A percentile compares a stretch with the other conserved stretches of the same genome.
Evolutionary conservation across 2,888 invertebrate genomes (phyloP).

Genomic region (Dryobotodes eremita): DNA sequence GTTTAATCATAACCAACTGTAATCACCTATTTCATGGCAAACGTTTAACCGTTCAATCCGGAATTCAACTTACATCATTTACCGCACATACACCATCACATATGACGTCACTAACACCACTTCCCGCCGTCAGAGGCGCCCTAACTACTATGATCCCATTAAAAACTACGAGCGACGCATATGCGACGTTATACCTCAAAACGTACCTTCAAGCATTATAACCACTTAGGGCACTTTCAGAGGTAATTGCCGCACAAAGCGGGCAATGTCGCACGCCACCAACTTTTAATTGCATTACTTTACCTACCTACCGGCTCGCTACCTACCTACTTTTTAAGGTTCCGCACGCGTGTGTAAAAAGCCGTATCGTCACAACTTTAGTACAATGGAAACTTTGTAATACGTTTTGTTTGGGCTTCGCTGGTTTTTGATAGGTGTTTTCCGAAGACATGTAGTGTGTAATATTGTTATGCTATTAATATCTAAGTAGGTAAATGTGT

Average conservation of each 20-base stretch:
- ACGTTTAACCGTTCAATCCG: not conserved
- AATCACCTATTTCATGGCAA: not conserved
- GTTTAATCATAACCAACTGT: not conserved
- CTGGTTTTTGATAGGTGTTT: slow-evolving; percentile 36
- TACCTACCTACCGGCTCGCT: slow-evolving; percentile 42
- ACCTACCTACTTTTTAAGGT: slow-evolving; percentile 45
- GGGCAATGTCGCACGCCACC: slow-evolving; percentile 64
- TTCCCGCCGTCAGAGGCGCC: slow-evolving; percentile 8
- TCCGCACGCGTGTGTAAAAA: slow-evolving; percentile 51
- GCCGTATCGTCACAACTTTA: slow-evolving; percentile 31
- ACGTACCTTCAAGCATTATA: slow-evolving; percentile 54
- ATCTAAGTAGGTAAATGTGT: not conserved
- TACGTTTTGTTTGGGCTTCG: slow-evolving; percentile 54
- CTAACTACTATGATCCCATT: slow-evolving; percentile 44
- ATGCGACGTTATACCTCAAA: slow-evolving; percentile 35
- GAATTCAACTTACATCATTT: slow-evolving; percentile 13
- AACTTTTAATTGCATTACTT: slow-evolving; percentile 72
- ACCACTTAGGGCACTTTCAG: slow-evolving; percentile 56
- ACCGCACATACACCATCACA: not conserved
- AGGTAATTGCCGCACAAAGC: slow-evolving; percentile 64
- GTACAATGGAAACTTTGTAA: slow-evolving; percentile 57
- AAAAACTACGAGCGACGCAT: slow-evolving; percentile 44
- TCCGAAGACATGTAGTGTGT: not conserved
- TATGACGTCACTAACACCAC: slow-evolving; percentile 16
- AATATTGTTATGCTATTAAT: not conserved